A percentile compares a stretch with the other conserved stretches of the same genome.
Conservation (phyloP, 2,113 vertebrate species). For the Psittacus erithacus region DNA sequence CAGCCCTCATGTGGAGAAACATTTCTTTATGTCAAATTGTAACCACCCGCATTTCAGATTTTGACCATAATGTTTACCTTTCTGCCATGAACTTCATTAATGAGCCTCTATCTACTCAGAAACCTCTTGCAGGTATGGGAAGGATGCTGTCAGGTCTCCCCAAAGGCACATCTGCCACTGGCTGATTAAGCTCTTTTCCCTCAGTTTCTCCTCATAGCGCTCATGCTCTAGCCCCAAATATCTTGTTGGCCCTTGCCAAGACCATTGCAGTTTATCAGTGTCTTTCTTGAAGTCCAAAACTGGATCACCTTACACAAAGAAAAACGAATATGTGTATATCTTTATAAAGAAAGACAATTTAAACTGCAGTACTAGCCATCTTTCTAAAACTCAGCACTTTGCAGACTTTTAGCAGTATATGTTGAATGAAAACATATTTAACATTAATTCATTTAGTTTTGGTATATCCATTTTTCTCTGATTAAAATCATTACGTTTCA, state of each 20-base stretch:
- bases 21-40: background rate
- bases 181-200: background rate
- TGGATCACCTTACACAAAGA: background rate
- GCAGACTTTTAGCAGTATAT: background rate
- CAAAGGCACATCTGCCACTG: background rate
- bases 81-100: background rate
- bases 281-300: background rate
- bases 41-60: background rate
- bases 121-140: background rate
- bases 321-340: fast-evolving
- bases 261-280: background rate
- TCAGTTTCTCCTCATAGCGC: background rate
- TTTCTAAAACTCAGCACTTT: background rate
- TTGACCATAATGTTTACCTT: background rate
- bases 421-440: background rate
- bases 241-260: background rate
- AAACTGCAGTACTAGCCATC: background rate
- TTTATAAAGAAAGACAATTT: background rate
- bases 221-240: background rate
- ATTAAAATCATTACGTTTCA: background rate
- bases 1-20: background rate
- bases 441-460: background rate
- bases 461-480: background rate
- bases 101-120: background rate
- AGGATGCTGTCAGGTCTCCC: background rate